Evolutionary conservation across 2,113 vertebrate genomes (phyloP).

Genomic region (Pyxicephalus adspersus): DNA sequence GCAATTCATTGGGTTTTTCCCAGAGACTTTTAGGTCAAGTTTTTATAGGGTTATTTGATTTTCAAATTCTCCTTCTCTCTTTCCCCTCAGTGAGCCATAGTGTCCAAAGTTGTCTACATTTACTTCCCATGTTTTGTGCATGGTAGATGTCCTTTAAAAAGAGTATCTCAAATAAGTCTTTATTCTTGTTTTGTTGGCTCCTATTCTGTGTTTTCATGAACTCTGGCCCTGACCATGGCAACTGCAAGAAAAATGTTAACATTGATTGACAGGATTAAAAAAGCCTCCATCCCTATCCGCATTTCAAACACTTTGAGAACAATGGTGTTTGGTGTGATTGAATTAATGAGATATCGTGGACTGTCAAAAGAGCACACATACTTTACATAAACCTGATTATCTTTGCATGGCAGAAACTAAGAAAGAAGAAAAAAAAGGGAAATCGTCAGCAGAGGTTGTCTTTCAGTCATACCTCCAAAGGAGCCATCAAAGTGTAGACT

Average conservation of each 20-base stretch:
- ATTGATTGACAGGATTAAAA: constrained; percentile 99
- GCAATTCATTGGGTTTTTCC: constrained; percentile 96
- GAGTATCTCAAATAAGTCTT: constrained; percentile 96
- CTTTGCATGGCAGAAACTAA: constrained; percentile 97
- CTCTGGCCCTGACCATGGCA: constrained; percentile 99
- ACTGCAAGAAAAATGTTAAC: constrained; percentile 98
- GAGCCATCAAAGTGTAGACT: constrained; percentile 81
- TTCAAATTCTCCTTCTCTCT: constrained; percentile 88
- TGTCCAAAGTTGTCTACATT: constrained; percentile 97
- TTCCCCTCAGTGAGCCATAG: constrained; percentile 82
- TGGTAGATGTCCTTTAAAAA: constrained; percentile 97
- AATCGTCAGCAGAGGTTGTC: constrained; percentile 69
- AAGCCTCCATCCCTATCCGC: constrained; percentile 89
- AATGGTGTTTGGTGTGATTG: constrained; percentile 98
- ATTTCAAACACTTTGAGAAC: constrained; percentile 99
- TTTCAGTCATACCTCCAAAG: constrained; percentile 83
- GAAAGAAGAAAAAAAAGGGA: constrained; percentile 76
- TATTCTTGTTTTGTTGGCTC: constrained; percentile 98
- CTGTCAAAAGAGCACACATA: constrained; percentile 99
- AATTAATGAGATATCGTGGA: constrained; percentile 98
- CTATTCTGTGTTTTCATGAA: constrained; percentile 99
- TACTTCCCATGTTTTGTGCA: constrained; percentile 96
- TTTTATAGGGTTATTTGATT: constrained; percentile 96
- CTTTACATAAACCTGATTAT: constrained; percentile 99
- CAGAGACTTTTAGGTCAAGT: constrained; percentile 98